Evolutionary conservation across 2,888 invertebrate genomes (phyloP).

Genomic region (Nemoura dubitans): DNA sequence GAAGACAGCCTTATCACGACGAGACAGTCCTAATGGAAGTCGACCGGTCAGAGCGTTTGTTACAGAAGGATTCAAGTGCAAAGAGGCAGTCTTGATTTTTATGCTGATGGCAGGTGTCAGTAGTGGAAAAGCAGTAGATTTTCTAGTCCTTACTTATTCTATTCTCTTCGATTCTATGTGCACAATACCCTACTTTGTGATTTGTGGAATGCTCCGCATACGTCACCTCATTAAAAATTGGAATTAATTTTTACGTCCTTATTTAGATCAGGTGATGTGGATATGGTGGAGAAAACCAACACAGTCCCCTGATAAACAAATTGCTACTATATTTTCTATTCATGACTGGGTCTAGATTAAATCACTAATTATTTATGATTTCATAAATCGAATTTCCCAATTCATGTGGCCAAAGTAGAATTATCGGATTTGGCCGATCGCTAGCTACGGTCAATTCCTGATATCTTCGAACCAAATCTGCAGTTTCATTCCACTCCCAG

Average conservation of each 20-base stretch:
- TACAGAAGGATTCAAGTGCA: background rate
- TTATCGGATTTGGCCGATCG: background rate
- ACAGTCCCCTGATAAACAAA: background rate
- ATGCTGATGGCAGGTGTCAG: background rate
- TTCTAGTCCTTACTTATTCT: background rate
- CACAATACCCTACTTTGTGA: background rate
- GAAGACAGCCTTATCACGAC: background rate
- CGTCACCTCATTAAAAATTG: background rate
- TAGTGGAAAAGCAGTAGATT: background rate
- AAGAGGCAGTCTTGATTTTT: background rate
- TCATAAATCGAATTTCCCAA: constrained; percentile 1
- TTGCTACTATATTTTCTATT: background rate
- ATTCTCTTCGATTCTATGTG: background rate
- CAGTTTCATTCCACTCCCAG: background rate
- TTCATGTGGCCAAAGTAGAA: background rate
- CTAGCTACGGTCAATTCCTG: background rate
- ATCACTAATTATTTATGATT: constrained; percentile 4
- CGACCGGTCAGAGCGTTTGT: background rate
- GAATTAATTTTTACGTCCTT: background rate
- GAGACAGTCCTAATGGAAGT: background rate
- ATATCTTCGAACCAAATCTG: background rate
- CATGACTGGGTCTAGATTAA: background rate
- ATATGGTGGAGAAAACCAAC: background rate
- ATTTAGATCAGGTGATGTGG: background rate
- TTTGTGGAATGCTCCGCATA: background rate